Evolutionary conservation across 2,888 invertebrate species (phyloP).

Genomic region (Cataglyphis rosenhaueri): DNA sequence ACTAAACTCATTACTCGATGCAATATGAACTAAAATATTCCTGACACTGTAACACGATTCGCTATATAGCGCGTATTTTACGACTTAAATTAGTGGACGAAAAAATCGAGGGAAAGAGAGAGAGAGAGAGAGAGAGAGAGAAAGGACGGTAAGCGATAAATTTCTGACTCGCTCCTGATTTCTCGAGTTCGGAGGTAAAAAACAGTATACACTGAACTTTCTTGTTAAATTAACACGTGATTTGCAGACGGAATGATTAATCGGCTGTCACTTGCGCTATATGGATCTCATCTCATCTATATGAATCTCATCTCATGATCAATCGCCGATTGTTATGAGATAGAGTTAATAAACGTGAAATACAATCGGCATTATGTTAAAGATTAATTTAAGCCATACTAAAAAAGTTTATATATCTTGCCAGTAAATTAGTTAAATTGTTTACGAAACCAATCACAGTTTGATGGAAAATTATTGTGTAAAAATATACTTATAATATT

Average conservation of each 20-base stretch:
- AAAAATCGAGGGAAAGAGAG: conserved; percentile 47
- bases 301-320: conserved; percentile 50
- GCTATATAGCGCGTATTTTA: conserved; percentile 57
- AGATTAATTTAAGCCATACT: conserved; percentile 68
- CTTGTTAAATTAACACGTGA: conserved; percentile 18
- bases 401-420: conserved; percentile 61
- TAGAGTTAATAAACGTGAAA: conserved; percentile 65
- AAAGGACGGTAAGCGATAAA: conserved; percentile 35
- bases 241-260: conserved; percentile 50
- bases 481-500: neutral
- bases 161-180: conserved; percentile 20
- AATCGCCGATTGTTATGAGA: conserved; percentile 52
- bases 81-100: conserved; percentile 55
- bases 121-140: neutral
- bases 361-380: conserved; percentile 74
- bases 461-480: neutral
- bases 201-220: conserved; percentile 11
- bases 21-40: neutral
- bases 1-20: conserved; percentile 51
- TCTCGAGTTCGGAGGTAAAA: conserved; percentile 2
- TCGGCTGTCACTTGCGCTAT: conserved; percentile 31
- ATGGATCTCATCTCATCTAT: conserved; percentile 25
- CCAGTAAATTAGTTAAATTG: conserved; percentile 44
- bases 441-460: conserved; percentile 69
- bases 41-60: conserved; percentile 59